These are phyloP conservation scores for Sminthurides aquaticus DNA, from an alignment of 2,888 invertebrate species.

Conservation along the genomic window DNA sequence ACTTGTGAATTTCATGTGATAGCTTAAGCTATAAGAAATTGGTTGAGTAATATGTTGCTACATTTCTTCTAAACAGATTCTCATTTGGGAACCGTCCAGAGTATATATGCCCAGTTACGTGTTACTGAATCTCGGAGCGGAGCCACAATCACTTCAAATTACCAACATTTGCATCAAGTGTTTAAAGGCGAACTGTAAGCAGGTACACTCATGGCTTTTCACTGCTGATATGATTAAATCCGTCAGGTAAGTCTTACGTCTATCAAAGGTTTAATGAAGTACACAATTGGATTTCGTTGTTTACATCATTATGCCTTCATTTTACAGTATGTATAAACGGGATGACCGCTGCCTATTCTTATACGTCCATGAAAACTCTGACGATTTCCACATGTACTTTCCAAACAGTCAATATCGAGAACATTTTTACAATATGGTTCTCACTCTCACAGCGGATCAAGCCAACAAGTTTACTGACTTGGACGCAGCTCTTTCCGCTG, in stretches of 20 bases:
- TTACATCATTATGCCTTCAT: neutral
- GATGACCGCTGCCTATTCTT: constrained; percentile 92
- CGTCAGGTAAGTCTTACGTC: constrained; percentile 55
- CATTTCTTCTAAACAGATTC: too few species aligned
- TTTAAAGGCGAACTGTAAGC: constrained; percentile 67
- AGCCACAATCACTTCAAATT: constrained; percentile 83
- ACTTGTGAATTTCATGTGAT: neutral
- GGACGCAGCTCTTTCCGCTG: constrained; percentile 65
- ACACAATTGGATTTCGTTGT: constrained; percentile 14
- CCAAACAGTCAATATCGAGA: constrained; percentile 80
- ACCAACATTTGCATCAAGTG: constrained; percentile 75
- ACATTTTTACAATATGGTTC: constrained; percentile 72
- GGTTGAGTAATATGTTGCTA: too few species aligned
- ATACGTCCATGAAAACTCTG: constrained; percentile 95
- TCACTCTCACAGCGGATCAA: constrained; percentile 81
- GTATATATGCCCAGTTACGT: constrained; percentile 91
- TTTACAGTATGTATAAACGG: constrained; percentile 76
- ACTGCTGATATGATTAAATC: constrained; percentile 81
- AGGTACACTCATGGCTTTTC: constrained; percentile 90
- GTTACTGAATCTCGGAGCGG: constrained; percentile 88
- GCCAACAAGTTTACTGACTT: constrained; percentile 68
- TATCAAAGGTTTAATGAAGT: neutral
- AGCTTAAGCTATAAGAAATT: neutral
- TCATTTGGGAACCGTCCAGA: constrained; percentile 85
- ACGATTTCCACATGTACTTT: constrained; percentile 97